These are phyloP conservation scores for Bombus affinis DNA, from an alignment of 1,140 invertebrate genomes.

Conservation along the genomic window DNA sequence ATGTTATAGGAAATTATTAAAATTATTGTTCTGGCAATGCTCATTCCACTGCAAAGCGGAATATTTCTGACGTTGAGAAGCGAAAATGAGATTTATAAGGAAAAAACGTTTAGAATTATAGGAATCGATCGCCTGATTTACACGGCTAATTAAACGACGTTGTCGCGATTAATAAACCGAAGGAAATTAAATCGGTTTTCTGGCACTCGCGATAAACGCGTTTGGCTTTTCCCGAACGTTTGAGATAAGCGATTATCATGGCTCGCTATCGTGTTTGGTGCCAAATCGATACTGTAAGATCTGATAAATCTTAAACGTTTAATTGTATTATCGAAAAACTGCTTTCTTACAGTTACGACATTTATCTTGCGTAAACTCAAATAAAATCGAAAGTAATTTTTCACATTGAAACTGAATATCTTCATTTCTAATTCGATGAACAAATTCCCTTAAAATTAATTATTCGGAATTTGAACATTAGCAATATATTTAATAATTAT, in stretches of 20 bases:
- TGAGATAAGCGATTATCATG: slow-evolving; percentile 22
- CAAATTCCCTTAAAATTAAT: neutral
- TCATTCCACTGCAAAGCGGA: no score
- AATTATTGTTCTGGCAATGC: neutral
- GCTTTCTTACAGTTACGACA: no score
- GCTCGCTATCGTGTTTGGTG: neutral
- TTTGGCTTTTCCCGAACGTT: slow-evolving; percentile 18
- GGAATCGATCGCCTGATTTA: neutral
- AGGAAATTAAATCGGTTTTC: slow-evolving; percentile 22
- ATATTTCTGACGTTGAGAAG: no score
- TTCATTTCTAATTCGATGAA: neutral
- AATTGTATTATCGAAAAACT: neutral
- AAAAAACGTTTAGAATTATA: neutral
- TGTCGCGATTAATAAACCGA: neutral
- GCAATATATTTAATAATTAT: neutral
- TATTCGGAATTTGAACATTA: no score
- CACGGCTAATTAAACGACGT: slow-evolving; percentile 8
- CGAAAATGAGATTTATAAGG: neutral
- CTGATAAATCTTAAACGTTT: slow-evolving; percentile 25
- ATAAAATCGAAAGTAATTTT: neutral
- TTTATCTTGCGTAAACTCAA: neutral
- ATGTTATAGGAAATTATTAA: neutral
- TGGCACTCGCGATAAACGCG: neutral
- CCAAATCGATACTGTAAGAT: slow-evolving; percentile 17
- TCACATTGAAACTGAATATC: neutral